Percentiles rank a stretch among this genome's conserved stretches.
These are phyloP conservation scores for Erebia palarica DNA, from an alignment of 2,888 invertebrate species.

Conservation along the genomic window DNA sequence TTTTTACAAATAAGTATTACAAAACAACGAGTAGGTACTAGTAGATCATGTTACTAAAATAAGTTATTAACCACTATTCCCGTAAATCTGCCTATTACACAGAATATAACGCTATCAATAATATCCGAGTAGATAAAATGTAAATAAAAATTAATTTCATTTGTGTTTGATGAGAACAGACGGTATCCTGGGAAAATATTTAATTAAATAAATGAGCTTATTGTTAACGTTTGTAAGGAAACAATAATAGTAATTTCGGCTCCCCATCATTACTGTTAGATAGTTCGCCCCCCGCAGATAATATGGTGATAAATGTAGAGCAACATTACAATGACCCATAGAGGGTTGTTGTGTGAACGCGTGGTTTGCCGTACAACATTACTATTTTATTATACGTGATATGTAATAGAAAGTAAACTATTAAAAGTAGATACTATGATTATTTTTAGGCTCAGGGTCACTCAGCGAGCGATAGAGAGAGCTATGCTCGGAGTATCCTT, in stretches of 20 bases:
- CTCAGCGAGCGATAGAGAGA: no score
- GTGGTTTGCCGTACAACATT: constrained; percentile 30
- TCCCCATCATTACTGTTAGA: constrained; percentile 51
- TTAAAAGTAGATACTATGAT: no score
- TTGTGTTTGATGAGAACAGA: constrained; percentile 1
- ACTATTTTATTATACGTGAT: background rate
- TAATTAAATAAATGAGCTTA: constrained; percentile 41
- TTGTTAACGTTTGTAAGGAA: constrained; percentile 51
- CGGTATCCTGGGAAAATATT: constrained; percentile 43
- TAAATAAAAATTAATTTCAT: background rate
- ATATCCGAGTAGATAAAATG: constrained; percentile 3
- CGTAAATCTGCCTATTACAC: background rate
- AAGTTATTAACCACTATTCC: background rate
- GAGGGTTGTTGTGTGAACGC: constrained; percentile 34
- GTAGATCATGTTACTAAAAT: background rate
- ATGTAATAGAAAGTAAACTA: background rate
- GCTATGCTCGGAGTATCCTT: no score
- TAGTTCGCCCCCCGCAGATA: constrained; percentile 62
- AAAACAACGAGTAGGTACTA: constrained; percentile 18
- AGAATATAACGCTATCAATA: background rate
- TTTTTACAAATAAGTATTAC: background rate
- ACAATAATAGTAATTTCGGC: constrained; percentile 58
- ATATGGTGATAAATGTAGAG: constrained; percentile 63
- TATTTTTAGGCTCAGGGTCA: no score
- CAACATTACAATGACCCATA: constrained; percentile 40